Evolutionary conservation across 2,797 vertebrate species (phyloP), one percentile per base, ranked within the genome.

Genomic region (Poecilia gillii): DNA sequence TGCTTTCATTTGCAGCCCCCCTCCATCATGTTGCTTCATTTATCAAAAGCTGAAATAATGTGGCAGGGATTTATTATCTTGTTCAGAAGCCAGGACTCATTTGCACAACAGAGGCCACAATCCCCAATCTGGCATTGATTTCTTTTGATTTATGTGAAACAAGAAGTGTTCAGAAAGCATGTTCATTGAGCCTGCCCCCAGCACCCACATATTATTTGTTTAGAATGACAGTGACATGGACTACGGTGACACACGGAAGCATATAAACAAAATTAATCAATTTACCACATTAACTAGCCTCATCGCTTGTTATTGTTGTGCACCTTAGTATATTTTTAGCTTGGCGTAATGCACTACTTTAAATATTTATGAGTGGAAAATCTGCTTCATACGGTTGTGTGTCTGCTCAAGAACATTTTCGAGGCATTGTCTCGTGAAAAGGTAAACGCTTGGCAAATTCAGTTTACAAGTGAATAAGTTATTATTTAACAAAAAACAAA

Each of bases 91-190:
- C 86, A 87, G 81, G 84, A 91, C 93, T 93, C 91, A 95, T 96
- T 95, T 95, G 91, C 94, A 95, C 95, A 95, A 95, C 92, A 95
- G 91, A 95, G 91, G 87, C 89, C 83, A 80, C 90, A 80, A 92
- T 95, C 87, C 85, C 90, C 89, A 84, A 90, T 90, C 91, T 92
- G 86, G 85, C 91, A 96, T 94, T 94, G 92, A 95, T 95, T 95
- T 91, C 84, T 91, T 95, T 93, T 93, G 94, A 95, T 95, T 95
- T 93, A 95, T 95, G 90, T 88, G 74, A 81, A 90, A 91, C 80
- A 78, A 84, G 89, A 49, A 74, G 88, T 88, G 87, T 90, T 88
- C 76, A 87, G 84, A 92, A 91, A 88, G 85, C 64, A 85, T 92
- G 89, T 93, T 93, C 92, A 89, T 83, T 77, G 90, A 93, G 93